phyloP scores from a whole-genome alignment of 2,888 invertebrate genomes.

The Lagria hirta region DNA sequence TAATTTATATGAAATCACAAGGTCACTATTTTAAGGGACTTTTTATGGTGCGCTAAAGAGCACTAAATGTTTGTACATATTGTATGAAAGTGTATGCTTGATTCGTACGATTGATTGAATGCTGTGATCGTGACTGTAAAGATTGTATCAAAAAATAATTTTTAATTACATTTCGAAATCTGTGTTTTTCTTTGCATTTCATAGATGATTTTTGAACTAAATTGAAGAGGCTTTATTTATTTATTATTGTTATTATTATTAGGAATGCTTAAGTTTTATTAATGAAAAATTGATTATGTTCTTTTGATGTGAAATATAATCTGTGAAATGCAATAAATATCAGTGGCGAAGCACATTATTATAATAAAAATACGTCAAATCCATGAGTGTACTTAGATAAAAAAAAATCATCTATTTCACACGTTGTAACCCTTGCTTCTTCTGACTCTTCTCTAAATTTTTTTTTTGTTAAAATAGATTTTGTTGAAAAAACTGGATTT shows the following conservation, averaged over 20 bases:
- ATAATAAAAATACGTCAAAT: slow-evolving; percentile 45
- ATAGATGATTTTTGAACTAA: slow-evolving; percentile 14
- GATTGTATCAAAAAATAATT: slow-evolving; percentile 24
- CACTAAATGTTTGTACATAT: slow-evolving; percentile 42
- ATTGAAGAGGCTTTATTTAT: slow-evolving; percentile 14
- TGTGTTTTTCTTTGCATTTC: slow-evolving; percentile 22
- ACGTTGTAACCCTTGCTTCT: slow-evolving; percentile 34
- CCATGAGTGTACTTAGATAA: slow-evolving; percentile 48
- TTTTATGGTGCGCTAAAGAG: slow-evolving; percentile 21
- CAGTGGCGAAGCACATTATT: slow-evolving; percentile 25
- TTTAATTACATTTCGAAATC: slow-evolving; percentile 23
- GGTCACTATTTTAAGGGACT: slow-evolving; percentile 25
- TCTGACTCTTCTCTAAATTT: slow-evolving; percentile 27
- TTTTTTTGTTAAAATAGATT: slow-evolving; percentile 32
- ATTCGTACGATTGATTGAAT: too few relatives aligned
- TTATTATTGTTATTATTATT: slow-evolving; percentile 21
- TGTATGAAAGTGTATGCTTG: slow-evolving; percentile 45
- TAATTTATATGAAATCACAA: slow-evolving; percentile 25
- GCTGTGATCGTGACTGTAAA: slow-evolving; percentile 24
- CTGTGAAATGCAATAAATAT: slow-evolving; percentile 26
- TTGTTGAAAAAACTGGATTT: too few relatives aligned
- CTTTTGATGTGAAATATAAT: slow-evolving; percentile 7
- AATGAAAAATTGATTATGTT: slow-evolving; percentile 7
- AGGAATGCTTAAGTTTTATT: slow-evolving; percentile 3
- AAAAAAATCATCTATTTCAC: slow-evolving; percentile 34